These are phyloP conservation scores for Tangara arthus DNA, from an alignment of 2,797 vertebrate species.

Conservation along the genomic window DNA sequence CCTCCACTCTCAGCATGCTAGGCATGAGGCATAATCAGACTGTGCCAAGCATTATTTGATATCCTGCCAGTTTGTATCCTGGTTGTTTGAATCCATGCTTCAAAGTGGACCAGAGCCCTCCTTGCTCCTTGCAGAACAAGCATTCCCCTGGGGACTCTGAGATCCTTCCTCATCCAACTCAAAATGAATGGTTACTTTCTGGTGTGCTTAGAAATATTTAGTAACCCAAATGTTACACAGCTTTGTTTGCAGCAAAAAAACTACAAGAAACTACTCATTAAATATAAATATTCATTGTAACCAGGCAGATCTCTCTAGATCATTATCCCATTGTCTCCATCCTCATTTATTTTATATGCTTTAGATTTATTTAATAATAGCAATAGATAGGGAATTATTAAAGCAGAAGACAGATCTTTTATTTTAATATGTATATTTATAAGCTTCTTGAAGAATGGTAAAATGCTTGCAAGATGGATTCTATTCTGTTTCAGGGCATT, in stretches of 20 bases:
- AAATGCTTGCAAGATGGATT: background rate
- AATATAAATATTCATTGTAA: background rate
- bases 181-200: background rate
- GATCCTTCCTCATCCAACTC: background rate
- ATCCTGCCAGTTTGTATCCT: background rate
- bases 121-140: background rate
- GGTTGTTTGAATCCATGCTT: background rate
- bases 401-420: background rate
- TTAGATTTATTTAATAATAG: background rate
- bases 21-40: background rate
- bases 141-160: background rate
- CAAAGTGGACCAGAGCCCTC: background rate
- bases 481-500: background rate
- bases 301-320: background rate
- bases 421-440: background rate
- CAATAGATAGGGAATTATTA: constrained; percentile 15
- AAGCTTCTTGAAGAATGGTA: background rate
- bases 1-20: background rate
- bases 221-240: background rate
- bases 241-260: background rate
- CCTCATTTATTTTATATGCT: background rate
- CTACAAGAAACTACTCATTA: background rate
- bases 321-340: background rate
- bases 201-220: background rate
- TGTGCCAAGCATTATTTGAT: background rate